A percentile compares a stretch with the other conserved stretches of the same genome.
phyloP scores from a whole-genome alignment of 2,888 invertebrate genomes.

The Cryptophagus acutangulus region DNA sequence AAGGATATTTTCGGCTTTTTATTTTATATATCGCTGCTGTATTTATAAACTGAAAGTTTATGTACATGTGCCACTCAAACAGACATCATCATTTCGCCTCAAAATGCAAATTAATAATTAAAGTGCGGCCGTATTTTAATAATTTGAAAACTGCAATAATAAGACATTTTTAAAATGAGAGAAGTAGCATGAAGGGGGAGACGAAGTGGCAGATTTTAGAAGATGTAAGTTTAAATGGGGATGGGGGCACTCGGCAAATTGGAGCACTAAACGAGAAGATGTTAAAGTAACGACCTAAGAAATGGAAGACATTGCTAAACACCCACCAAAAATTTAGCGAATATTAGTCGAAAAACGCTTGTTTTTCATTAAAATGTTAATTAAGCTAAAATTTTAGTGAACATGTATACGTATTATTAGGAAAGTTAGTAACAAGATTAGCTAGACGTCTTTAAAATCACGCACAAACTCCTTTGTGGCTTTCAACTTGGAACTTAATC shows the following conservation, averaged over 20 bases:
- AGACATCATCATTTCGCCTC: too few relatives aligned
- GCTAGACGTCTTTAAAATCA: conserved; percentile 2
- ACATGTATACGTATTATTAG: not conserved
- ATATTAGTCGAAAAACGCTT: too few relatives aligned
- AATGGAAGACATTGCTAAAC: conserved; percentile 40
- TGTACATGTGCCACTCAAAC: too few relatives aligned
- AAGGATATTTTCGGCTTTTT: too few relatives aligned
- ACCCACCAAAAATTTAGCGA: conserved; percentile 19
- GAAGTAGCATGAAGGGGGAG: conserved; percentile 27
- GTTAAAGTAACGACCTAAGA: conserved; percentile 41
- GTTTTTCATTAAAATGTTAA: too few relatives aligned
- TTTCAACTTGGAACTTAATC: not conserved
- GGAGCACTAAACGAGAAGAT: conserved; percentile 41
- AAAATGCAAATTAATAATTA: too few relatives aligned
- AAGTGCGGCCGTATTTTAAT: too few relatives aligned
- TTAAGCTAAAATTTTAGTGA: too few relatives aligned
- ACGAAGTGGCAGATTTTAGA: conserved; percentile 25
- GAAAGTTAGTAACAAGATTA: conserved; percentile 1
- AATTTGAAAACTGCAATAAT: too few relatives aligned
- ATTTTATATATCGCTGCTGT: too few relatives aligned
- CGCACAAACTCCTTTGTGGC: conserved; percentile 1
- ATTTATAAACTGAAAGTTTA: too few relatives aligned
- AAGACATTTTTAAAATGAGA: conserved; percentile 31
- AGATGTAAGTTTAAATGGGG: conserved; percentile 23
- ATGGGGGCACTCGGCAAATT: conserved; percentile 41